These are phyloP conservation scores for Oreotrochilus melanogaster DNA, from an alignment of 2,113 vertebrate species.

Conservation along the genomic window DNA sequence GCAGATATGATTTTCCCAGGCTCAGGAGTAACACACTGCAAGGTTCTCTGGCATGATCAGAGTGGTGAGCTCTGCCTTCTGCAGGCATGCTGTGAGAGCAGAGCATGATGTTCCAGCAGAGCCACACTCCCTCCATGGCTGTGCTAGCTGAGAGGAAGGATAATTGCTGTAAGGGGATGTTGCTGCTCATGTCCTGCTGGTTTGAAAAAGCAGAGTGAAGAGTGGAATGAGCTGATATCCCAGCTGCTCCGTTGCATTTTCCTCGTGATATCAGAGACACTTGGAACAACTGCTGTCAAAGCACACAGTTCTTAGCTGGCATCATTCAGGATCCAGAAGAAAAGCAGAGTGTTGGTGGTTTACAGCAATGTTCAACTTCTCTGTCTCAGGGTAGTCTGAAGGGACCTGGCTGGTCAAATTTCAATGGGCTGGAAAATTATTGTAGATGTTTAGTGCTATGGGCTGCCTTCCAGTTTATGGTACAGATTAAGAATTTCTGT, in stretches of 20 bases:
- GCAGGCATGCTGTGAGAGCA: accelerated
- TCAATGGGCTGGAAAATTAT: neutral
- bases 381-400: neutral
- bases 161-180: neutral
- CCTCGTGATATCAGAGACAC: neutral
- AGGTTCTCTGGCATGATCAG: neutral
- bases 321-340: accelerated
- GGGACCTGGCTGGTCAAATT: neutral
- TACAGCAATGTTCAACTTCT: neutral
- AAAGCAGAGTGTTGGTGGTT: neutral
- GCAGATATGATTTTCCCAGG: constrained; percentile 12
- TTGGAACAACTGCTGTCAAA: neutral
- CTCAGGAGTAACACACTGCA: neutral
- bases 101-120: neutral
- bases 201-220: neutral
- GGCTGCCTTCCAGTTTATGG: neutral
- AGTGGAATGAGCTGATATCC: neutral
- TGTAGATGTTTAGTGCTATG: neutral
- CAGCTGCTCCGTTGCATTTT: neutral
- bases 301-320: neutral
- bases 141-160: neutral
- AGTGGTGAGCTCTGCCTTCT: neutral
- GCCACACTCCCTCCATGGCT: neutral
- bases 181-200: neutral
- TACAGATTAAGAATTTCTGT: neutral